phyloP scores from a whole-genome alignment of 2,113 vertebrate species.

The Dicentrarchus labrax region DNA sequence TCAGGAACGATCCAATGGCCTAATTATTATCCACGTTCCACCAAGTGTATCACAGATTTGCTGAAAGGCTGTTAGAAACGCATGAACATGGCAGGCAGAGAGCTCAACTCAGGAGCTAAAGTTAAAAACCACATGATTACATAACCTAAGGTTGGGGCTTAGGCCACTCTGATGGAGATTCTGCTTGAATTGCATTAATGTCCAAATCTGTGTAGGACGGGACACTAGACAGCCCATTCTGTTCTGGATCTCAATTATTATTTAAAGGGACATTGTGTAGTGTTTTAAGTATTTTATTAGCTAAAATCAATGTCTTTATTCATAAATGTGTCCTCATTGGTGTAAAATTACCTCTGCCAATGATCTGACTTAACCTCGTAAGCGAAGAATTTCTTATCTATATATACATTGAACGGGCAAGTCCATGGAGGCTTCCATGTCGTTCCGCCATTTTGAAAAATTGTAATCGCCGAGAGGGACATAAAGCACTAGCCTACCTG shows the following conservation, averaged over 20 bases:
- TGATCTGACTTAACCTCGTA: no score
- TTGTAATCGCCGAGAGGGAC: no score
- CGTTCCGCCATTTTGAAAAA: no score
- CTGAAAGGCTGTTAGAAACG: conserved; percentile 25
- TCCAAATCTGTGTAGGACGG: conserved; percentile 41
- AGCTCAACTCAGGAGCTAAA: conserved; percentile 19
- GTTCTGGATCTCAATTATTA: background rate
- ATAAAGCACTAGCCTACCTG: no score
- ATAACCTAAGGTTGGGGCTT: conserved; percentile 34
- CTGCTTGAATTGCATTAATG: conserved; percentile 43
- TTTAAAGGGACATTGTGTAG: no score
- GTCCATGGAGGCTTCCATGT: no score
- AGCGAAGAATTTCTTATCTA: no score
- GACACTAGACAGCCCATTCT: background rate
- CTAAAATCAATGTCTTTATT: no score
- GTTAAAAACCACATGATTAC: conserved; percentile 50
- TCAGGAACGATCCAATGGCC: conserved; percentile 29
- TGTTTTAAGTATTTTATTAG: no score
- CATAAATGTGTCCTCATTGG: no score
- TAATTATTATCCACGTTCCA: conserved; percentile 34
- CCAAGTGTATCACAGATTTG: background rate
- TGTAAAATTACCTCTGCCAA: no score
- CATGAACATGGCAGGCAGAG: conserved; percentile 28
- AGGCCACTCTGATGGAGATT: conserved; percentile 33
- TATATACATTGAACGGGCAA: no score